Conservation (phyloP, 2,113 vertebrate species). For the Melanotaenia duboulayi region DNA sequence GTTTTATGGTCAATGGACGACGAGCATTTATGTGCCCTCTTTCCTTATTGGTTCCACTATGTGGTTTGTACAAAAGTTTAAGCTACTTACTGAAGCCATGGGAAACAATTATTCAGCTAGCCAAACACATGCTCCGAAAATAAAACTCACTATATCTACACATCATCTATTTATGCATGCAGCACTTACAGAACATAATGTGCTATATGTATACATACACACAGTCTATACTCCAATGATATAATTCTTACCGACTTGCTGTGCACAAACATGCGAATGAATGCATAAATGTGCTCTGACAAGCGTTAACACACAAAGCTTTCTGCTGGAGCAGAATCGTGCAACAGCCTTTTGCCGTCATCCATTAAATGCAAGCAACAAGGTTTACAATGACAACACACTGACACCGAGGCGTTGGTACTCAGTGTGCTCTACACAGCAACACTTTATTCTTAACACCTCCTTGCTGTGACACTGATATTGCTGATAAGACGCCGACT, state of each 20-base stretch:
- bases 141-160: constrained; percentile 3
- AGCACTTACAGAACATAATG: constrained; percentile 17
- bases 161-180: not conserved
- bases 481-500: constrained; percentile 39
- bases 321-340: not conserved
- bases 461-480: constrained; percentile 41
- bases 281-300: not conserved
- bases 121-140: constrained; percentile 16
- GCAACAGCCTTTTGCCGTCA: not conserved
- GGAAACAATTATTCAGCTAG: constrained; percentile 13
- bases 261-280: not conserved
- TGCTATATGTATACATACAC: not conserved
- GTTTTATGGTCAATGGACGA: constrained; percentile 64
- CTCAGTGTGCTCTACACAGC: constrained; percentile 6
- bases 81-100: constrained; percentile 15
- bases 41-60: constrained; percentile 4
- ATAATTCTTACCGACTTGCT: not conserved
- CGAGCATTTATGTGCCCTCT: constrained; percentile 26
- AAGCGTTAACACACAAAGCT: not conserved
- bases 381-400: constrained; percentile 23
- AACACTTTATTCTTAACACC: constrained; percentile 54
- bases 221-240: not conserved
- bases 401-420: constrained; percentile 8
- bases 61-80: constrained; percentile 18
- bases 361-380: not conserved